Percentiles rank a stretch among this genome's conserved stretches.
Evolutionary conservation across 2,797 vertebrate species (phyloP).

Genomic region (Cottoperca gobio): DNA sequence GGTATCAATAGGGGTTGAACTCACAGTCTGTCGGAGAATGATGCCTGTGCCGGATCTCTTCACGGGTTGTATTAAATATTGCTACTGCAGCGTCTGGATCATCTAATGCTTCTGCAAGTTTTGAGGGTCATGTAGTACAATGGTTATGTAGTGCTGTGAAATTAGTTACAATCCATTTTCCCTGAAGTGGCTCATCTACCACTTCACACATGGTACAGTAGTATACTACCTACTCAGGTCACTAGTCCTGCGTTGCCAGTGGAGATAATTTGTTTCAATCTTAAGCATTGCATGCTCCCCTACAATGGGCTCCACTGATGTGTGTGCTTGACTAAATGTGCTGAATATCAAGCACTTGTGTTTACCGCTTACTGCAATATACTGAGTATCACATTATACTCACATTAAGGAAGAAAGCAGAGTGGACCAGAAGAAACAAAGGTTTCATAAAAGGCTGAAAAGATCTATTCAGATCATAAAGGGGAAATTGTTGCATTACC

Average conservation of each 20-base stretch:
- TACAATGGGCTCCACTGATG: constrained; percentile 10
- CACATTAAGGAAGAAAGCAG: constrained; percentile 28
- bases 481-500: neutral
- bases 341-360: constrained; percentile 36
- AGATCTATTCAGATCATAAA: constrained; percentile 6
- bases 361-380: constrained; percentile 37
- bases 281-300: constrained; percentile 14
- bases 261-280: constrained; percentile 41
- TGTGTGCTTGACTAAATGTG: constrained; percentile 27
- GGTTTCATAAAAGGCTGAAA: constrained; percentile 21
- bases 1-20: too few relatives aligned
- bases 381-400: constrained; percentile 19
- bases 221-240: constrained; percentile 23
- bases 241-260: constrained; percentile 17
- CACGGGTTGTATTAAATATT: neutral
- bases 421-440: constrained; percentile 14
- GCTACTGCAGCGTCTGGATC: neutral
- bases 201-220: constrained; percentile 14
- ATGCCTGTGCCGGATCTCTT: too few relatives aligned
- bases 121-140: constrained; percentile 6
- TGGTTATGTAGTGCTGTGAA: constrained; percentile 8
- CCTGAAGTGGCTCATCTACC: constrained; percentile 21
- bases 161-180: constrained; percentile 37
- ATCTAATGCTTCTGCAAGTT: constrained; percentile 8
- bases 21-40: too few relatives aligned